Evolutionary conservation across 2,797 vertebrate species (phyloP).

Genomic region (Alcedo atthis): DNA sequence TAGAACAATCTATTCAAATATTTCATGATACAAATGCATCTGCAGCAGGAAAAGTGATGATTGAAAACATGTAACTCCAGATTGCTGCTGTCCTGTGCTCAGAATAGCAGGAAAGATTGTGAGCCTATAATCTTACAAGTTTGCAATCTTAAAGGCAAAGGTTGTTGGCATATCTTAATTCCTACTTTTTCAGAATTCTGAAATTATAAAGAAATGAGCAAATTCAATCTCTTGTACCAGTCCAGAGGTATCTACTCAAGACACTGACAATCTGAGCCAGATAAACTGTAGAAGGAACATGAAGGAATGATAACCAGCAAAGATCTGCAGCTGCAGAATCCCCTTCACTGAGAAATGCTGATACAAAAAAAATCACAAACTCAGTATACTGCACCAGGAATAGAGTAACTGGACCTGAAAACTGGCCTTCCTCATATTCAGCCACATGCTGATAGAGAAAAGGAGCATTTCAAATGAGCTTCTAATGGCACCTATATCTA

Average conservation of each 20-base stretch:
- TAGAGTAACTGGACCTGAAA: not conserved
- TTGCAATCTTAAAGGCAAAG: not conserved
- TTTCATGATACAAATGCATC: not conserved
- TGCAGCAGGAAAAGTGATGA: not conserved
- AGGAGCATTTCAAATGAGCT: not conserved
- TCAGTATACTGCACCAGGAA: not conserved
- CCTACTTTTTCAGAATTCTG: not conserved
- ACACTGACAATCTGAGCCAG: not conserved
- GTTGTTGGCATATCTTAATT: not conserved
- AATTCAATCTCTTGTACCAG: not conserved
- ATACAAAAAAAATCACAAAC: not conserved
- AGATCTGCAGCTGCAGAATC: not conserved
- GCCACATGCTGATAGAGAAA: not conserved
- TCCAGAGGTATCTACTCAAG: not conserved
- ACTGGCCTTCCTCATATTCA: not conserved
- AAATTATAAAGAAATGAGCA: not conserved
- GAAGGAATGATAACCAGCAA: not conserved
- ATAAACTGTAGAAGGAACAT: not conserved
- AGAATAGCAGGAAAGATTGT: not conserved
- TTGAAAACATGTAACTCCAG: not conserved
- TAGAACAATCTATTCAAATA: not conserved
- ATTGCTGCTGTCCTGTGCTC: not conserved
- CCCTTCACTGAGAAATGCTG: not conserved
- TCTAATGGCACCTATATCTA: not conserved
- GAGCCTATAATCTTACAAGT: not conserved